phyloP scores from a whole-genome alignment of 1,140 invertebrate genomes.

The Nymphalis io region DNA sequence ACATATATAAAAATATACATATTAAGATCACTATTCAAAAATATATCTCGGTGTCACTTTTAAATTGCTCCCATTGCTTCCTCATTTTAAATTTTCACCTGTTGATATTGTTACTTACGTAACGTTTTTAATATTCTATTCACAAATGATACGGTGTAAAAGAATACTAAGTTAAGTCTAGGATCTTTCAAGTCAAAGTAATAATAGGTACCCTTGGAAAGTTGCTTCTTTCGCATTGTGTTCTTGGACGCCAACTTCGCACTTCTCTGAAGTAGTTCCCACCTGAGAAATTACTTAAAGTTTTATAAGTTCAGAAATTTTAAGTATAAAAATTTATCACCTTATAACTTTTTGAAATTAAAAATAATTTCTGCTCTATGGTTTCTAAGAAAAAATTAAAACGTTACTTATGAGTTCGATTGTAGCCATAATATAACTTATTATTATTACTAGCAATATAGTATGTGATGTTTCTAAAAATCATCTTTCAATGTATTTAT shows the following conservation, averaged over 20 bases:
- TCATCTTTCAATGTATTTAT: too few species aligned
- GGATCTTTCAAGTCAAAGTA: constrained; percentile 37
- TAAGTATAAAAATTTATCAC: constrained; percentile 41
- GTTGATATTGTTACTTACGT: not conserved
- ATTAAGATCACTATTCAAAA: too few species aligned
- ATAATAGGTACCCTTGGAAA: constrained; percentile 48
- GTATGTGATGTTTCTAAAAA: too few species aligned
- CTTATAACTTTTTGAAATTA: constrained; percentile 25
- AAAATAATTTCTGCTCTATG: constrained; percentile 10
- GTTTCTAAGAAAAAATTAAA: not conserved
- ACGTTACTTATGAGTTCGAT: too few species aligned
- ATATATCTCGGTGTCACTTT: too few species aligned
- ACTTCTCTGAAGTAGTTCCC: constrained; percentile 46
- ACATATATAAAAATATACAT: too few species aligned
- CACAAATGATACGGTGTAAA: not conserved
- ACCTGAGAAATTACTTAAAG: constrained; percentile 47
- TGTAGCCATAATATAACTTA: too few species aligned
- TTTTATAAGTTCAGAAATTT: constrained; percentile 44
- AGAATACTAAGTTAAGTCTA: not conserved
- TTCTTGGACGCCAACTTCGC: constrained; percentile 39
- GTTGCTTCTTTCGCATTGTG: constrained; percentile 31
- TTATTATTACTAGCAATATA: too few species aligned
- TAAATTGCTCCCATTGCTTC: too few species aligned
- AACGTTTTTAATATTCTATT: not conserved
- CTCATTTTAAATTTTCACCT: too few species aligned